Evolutionary conservation across 2,797 vertebrate species (phyloP), one percentile per base, ranked within the genome.

Genomic region (Gorsachius magnificus): DNA sequence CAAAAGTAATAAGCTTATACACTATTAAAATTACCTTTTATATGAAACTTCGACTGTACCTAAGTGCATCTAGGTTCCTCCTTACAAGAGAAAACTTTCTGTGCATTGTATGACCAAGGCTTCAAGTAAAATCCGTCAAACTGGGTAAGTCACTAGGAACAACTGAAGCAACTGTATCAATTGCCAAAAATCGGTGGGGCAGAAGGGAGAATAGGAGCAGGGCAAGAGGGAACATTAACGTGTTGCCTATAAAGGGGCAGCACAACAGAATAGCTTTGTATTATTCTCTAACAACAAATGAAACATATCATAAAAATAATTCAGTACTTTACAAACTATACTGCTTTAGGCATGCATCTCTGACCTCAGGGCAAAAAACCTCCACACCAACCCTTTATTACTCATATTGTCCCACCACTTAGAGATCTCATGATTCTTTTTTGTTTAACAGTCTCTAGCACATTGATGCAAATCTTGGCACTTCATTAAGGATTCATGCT

Each of bases 111-210:
- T 26, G 46, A 60, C n/a, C 57, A 43, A 89, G 45, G 38, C 45
- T 64, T 87, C 50, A 60, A 50, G 38, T 33, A 35, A 70, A 70
- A 75, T 21, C n/a, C 13, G 36, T 74, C 50, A 79, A 83, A 54
- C 21, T 13, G 18, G n/a, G 36, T 14, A 74, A 82, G 71, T 48
- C 50, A 68, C 38, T 68, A 63, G 29, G 36, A 85, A 61, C 2
- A 1, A 68, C 8, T 56, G 29, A 35, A 75, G 70, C 41, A 72
- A 2, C 20, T 28, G 11, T 10, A 78, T 28, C 21, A 72, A 38
- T 4, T 53, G 22, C 21, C 48, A 89, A 51, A 85, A 51, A n/a
- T 0, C n/a, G 18, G 20, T 41, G 21, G 20, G 9, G n/a, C 0
- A 2, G 16, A 68, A 45, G 11, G 16, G 5, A 20, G 35, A 50